Percentiles rank a stretch among this genome's conserved stretches.
Conservation (phyloP, 2,113 vertebrate genomes). For the Mohoua ochrocephala region DNA sequence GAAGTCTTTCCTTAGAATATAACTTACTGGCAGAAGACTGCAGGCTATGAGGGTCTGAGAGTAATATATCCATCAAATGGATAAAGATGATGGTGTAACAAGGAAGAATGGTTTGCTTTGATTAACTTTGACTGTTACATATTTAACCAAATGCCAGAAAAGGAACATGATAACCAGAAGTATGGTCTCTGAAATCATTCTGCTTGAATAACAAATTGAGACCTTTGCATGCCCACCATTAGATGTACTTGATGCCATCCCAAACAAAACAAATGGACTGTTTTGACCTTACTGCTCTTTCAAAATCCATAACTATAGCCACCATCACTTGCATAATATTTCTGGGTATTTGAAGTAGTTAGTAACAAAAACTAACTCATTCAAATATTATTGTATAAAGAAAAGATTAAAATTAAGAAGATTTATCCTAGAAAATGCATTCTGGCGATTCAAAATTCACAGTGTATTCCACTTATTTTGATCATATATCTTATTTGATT, state of each 20-base stretch:
- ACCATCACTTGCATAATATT: not conserved
- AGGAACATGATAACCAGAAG: not conserved
- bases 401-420: not conserved
- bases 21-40: not conserved
- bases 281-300: not conserved
- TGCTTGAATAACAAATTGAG: not conserved
- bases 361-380: not conserved
- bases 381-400: not conserved
- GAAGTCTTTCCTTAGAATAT: not conserved
- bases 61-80: not conserved
- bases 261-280: not conserved
- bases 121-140: not conserved
- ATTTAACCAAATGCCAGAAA: not conserved
- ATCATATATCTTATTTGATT: not conserved
- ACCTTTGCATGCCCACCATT: not conserved
- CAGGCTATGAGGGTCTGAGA: not conserved
- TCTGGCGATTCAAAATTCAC: not conserved
- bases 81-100: not conserved
- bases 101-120: not conserved
- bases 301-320: not conserved
- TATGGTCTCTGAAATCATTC: not conserved
- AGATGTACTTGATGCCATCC: not conserved
- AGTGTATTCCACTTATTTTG: not conserved
- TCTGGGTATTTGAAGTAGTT: not conserved
- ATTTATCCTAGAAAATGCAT: not conserved